phyloP scores from a whole-genome alignment of 2,888 invertebrate species.

The Gari tellinella region DNA sequence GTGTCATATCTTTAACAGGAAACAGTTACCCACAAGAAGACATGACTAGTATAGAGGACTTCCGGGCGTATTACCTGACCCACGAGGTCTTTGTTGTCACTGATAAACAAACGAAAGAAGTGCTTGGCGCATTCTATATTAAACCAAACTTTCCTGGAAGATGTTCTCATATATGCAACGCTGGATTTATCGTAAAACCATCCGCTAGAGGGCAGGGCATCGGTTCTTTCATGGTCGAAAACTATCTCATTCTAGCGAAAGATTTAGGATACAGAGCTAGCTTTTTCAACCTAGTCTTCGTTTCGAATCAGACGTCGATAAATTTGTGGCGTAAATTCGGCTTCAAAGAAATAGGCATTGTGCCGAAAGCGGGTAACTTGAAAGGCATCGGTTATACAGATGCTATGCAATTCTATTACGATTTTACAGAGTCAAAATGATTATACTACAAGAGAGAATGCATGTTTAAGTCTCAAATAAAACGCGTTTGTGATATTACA shows the following conservation, averaged over 20 bases:
- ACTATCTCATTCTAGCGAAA: constrained; percentile 61
- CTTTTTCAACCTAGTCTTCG: constrained; percentile 70
- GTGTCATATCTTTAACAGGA: no score
- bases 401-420: constrained; percentile 69
- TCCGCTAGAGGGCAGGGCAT: constrained; percentile 57
- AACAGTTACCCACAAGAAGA: constrained; percentile 65
- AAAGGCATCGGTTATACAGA: constrained; percentile 61
- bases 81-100: constrained; percentile 66
- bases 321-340: constrained; percentile 62
- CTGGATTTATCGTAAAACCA: constrained; percentile 63
- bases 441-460: no score
- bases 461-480: no score
- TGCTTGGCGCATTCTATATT: constrained; percentile 67
- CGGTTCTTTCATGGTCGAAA: constrained; percentile 59
- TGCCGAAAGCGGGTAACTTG: constrained; percentile 71
- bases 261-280: constrained; percentile 68
- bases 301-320: constrained; percentile 57
- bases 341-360: constrained; percentile 62
- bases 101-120: constrained; percentile 39
- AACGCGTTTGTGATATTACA: no score
- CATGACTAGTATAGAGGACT: constrained; percentile 58
- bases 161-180: constrained; percentile 68
- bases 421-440: constrained; percentile 43
- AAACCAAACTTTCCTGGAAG: constrained; percentile 74
- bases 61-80: constrained; percentile 63